Base-by-base conservation (phyloP, 1,140 invertebrate genomes). In the Cotesia vestalis region DNA sequence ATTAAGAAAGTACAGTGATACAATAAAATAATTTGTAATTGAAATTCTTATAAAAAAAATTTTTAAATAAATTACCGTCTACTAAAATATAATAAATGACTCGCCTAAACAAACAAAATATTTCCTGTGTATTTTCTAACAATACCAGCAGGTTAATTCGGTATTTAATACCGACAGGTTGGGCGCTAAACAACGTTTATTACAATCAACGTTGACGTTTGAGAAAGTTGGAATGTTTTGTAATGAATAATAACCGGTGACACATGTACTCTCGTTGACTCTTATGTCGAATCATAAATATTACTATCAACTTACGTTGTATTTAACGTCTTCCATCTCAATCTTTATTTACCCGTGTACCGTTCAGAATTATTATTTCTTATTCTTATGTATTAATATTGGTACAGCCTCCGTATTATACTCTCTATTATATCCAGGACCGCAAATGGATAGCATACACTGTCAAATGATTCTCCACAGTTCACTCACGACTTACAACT, bases 391-490 rank as follows among this genome's bases (percentile, higher is more conserved):
- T 46, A 46, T 46, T 6, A 9, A 46, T 46, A 11, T 46, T 2
- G 40, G 6, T 46, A 6, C 5, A 11, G 6, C 6, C 11, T 46
- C 40, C 5, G 40, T 46, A 46, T 2, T 9, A 46, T 46, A 46
- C 40, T 46, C 40, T 9, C 40, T 11, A 46, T 27, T 27, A 27
- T 27, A 27, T 27, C 40, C 5, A 8, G 11, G 6, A 46, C 40
- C 2, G 11, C 38, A 40, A 8, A 40, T 46, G 40, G 40, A 11
- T 59, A 17, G n/a, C 27, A 36, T 62, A 35, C 35, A 17, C 12
- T 36, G 68, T 69, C 68, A 69, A 62, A 61, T 46, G 59, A 69
- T 69, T 69, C 59, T 69, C 38, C 55, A 69, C 67, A 69, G 52
- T 69, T 61, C 38, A 69, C 34, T 46, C 67, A 69, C 36, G 34